Base-by-base conservation (phyloP, 2,113 vertebrate genomes). In the Galemys pyrenaicus region DNA sequence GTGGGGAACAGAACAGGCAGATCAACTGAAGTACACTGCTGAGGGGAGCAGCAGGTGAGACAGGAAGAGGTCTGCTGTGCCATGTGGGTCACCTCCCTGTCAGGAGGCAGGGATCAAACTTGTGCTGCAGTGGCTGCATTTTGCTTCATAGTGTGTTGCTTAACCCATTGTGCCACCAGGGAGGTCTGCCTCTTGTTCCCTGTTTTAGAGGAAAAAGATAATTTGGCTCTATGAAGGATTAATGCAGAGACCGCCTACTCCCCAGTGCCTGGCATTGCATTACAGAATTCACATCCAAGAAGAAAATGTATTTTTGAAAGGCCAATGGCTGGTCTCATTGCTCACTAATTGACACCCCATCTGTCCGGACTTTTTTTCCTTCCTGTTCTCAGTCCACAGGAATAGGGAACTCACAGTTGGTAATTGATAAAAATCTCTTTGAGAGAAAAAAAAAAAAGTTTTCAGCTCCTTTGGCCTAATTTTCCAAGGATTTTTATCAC, bases 261-360 rank as follows among this genome's bases (percentile, higher is more conserved):
- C 30, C 92, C 70, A 78, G 37, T 93, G 60, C 56, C 46, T 95
- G 37, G 24, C 75, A 64, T 88, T 44, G 65, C 30, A 28, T 12
- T 87, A 51, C 89, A 96, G 89, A 93, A 97, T 80, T 73, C 62
- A 89, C 22, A 96, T 73, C 70, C 90, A 92, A 91, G 67, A 35
- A 94, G 94, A 87, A 93, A 75, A 94, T 97, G 5, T 94, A 71
- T 73, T 92, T 94, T 80, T 95, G 20, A 94, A 75, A 87, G 35
- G 44, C 44, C 5, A 10, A 41, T 3, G n/a, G 56, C 30, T 88
- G 82, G 91, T n/a, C 65, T 85, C 35, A 26, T 92, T 60, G 79
- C 35, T 85, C 1, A 0, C 84, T 44, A 92, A 71, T 68, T 96
- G 4, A 12, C 15, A 20, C 13, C 77, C 39, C 92, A 96, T 93